A percentile compares a stretch with the other conserved stretches of the same genome.
These are phyloP conservation scores for Hipparchia sbordonii DNA, from an alignment of 2,888 invertebrate species.

Conservation along the genomic window DNA sequence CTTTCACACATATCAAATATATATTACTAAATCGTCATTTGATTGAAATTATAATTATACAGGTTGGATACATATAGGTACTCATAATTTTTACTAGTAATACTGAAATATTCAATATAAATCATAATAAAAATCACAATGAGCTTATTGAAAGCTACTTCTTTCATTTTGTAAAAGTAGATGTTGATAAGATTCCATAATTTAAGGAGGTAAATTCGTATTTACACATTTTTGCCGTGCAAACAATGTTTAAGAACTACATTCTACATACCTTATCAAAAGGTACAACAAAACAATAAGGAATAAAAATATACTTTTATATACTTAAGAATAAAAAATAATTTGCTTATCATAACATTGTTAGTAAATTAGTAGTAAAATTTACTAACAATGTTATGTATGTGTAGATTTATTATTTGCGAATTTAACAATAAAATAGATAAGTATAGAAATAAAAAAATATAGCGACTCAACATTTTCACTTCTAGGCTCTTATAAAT, in stretches of 20 bases:
- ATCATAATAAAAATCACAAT: slow-evolving; percentile 1
- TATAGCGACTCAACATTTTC: neutral
- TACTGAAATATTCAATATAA: slow-evolving; percentile 8
- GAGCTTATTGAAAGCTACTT: neutral
- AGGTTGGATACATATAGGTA: neutral
- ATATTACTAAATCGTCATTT: too few species aligned
- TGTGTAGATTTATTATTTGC: neutral
- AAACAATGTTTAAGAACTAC: neutral
- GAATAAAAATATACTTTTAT: neutral
- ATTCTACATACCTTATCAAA: neutral
- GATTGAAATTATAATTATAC: too few species aligned
- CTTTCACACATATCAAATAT: too few species aligned
- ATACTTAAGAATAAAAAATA: neutral
- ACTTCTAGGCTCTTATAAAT: too few species aligned
- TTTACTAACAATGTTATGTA: too few species aligned
- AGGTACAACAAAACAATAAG: neutral
- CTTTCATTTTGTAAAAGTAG: neutral
- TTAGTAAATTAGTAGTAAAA: neutral
- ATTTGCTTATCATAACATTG: neutral
- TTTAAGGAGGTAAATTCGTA: neutral
- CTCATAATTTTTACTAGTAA: neutral
- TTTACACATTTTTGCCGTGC: neutral
- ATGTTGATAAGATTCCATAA: neutral
- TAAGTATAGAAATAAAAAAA: slow-evolving; percentile 14
- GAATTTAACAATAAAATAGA: neutral